phyloP scores from a whole-genome alignment of 2,113 vertebrate species.

The Cynocephalus volans region DNA sequence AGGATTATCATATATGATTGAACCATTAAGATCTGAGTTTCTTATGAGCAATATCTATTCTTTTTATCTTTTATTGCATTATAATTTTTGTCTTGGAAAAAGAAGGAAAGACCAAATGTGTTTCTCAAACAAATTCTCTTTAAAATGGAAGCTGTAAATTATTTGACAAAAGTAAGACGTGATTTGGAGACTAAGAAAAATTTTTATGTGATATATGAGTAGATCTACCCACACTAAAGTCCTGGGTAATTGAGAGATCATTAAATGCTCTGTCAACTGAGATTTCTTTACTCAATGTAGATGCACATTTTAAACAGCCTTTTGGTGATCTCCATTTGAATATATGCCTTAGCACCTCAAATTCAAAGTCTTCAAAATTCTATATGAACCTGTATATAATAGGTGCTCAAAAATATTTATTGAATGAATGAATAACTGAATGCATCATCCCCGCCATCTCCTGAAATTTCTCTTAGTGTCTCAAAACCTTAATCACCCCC shows the following conservation, averaged over 20 bases:
- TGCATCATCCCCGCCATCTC: not conserved
- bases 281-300: not conserved
- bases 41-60: not conserved
- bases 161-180: not conserved
- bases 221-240: not conserved
- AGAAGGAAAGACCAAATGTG: constrained; percentile 24
- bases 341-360: not conserved
- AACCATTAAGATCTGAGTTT: constrained; percentile 35
- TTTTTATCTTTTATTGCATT: not conserved
- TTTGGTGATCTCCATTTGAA: not conserved
- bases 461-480: not conserved
- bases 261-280: constrained; percentile 6
- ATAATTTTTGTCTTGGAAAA: not conserved
- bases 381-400: not conserved
- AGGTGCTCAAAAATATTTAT: not conserved
- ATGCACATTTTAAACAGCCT: not conserved
- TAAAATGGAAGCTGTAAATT: constrained; percentile 26
- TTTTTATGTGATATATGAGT: not conserved
- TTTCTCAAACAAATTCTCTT: constrained; percentile 41
- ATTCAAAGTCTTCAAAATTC: constrained; percentile 53
- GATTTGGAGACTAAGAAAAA: not conserved
- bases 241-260: not conserved
- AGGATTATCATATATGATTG: constrained; percentile 9
- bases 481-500: not conserved
- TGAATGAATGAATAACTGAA: not conserved